Evolutionary conservation across 2,888 invertebrate species (phyloP), one percentile per base, ranked within the genome.

Genomic region (Sisyra nigra): DNA sequence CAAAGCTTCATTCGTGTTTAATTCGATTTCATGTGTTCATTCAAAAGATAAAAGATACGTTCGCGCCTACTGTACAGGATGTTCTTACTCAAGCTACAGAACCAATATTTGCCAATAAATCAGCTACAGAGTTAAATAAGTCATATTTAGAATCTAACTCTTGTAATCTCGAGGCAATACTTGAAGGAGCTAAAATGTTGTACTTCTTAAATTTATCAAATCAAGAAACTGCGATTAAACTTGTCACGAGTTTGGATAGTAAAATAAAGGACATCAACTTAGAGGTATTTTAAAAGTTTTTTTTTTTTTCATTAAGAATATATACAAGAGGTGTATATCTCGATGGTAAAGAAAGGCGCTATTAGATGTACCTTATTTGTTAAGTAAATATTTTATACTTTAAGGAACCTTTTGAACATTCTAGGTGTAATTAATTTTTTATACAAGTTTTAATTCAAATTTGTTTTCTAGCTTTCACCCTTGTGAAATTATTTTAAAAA

Each of bases 1-100:
- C 89, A 18, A 77, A 81, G 55, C 71, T 97, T 44, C 93, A 93
- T 66, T 76, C 82, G 56, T 91, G 91, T 60, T 67, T 89, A 52
- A 75, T 91, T 51, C 77, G 84, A 52, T 89, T 89, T 66, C 70
- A 74, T 52, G 68, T 69, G 53, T 65, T 69, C 50, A 61, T 69
- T 43, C 59, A 59, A 36, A 58, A 58, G 34, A 56, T 62, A 46
- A 60, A 60, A 45, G 56, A 61, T 45, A 57, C 55, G 14, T 61
- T 68, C 52, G 68, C 69, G 46, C 62, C 67, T 14, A 59, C 67
- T 2, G 67, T 72, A 3, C 60, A 61, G 33, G 63, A 69, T 48
- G 73, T 74, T 10, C 59, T 72, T 15, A 55, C 60, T 39, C 61
- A 61, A 36, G 69, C 73, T 41, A 65, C 69, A 41, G 67, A 71